A percentile compares a stretch with the other conserved stretches of the same genome.
Conservation (phyloP, 1,140 invertebrate species). For the Belonocnema kinseyi region DNA sequence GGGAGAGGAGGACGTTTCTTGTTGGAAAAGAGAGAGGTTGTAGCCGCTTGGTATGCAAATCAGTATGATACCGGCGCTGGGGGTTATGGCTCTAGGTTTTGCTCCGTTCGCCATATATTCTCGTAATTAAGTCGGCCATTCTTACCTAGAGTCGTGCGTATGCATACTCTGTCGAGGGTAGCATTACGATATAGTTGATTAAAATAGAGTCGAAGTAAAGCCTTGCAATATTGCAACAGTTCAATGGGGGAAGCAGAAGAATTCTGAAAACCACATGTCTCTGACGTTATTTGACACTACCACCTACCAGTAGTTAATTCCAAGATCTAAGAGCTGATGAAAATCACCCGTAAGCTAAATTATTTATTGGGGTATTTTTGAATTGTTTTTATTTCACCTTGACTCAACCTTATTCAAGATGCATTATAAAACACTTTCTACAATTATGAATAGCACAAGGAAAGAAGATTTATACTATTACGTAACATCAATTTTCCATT, state of each 20-base stretch:
- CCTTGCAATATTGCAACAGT: not conserved
- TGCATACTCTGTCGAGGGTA: constrained; percentile 35
- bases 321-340: not conserved
- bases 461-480: not conserved
- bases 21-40: constrained; percentile 15
- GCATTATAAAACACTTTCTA: too few relatives aligned
- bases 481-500: not conserved
- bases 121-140: constrained; percentile 71
- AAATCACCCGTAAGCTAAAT: not conserved
- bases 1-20: constrained; percentile 36
- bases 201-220: constrained; percentile 11
- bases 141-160: constrained; percentile 53
- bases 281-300: not conserved
- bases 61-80: constrained; percentile 53
- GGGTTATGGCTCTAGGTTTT: constrained; percentile 53
- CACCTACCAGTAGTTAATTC: not conserved
- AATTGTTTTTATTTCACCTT: too few relatives aligned
- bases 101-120: constrained; percentile 65
- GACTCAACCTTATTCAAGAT: too few relatives aligned
- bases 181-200: constrained; percentile 36
- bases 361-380: too few relatives aligned
- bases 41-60: constrained; percentile 62
- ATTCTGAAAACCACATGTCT: not conserved
- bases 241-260: not conserved
- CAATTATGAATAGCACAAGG: not conserved